Percentiles rank a stretch among this genome's conserved stretches.
Conservation (phyloP, 2,888 invertebrate species). For the Melinaea menophilus region DNA sequence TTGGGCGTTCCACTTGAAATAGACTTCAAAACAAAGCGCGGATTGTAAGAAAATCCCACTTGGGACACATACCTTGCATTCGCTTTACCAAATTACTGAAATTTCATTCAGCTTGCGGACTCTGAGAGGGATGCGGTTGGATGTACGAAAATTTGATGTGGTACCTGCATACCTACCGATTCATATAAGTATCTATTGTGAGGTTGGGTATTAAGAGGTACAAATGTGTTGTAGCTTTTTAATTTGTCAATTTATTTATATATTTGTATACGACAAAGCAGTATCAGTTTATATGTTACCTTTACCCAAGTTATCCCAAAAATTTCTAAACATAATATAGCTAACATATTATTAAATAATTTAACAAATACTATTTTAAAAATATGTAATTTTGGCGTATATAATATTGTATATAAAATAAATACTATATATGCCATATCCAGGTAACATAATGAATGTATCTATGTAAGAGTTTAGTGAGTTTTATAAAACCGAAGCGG, state of each 20-base stretch:
- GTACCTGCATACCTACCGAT: neutral
- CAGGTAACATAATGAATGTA: slow-evolving; percentile 35
- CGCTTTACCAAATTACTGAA: slow-evolving; percentile 76
- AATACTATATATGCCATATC: slow-evolving; percentile 37
- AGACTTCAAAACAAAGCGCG: slow-evolving; percentile 70
- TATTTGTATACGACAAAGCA: no score
- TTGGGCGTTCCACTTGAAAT: slow-evolving; percentile 47
- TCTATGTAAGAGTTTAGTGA: slow-evolving; percentile 61
- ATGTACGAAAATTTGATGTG: slow-evolving; percentile 25
- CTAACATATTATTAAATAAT: no score
- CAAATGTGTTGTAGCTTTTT: no score
- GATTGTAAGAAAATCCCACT: slow-evolving; percentile 73
- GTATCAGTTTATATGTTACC: no score
- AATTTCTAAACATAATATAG: no score
- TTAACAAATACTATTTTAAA: no score
- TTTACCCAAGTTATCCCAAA: no score
- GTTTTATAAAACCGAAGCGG: slow-evolving; percentile 74
- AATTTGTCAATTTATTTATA: no score
- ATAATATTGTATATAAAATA: no score
- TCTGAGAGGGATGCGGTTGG: slow-evolving; percentile 43
- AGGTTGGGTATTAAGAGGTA: no score
- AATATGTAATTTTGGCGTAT: no score
- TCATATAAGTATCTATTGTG: neutral
- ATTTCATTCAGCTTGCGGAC: slow-evolving; percentile 75
- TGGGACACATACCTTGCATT: slow-evolving; percentile 72